phyloP scores from a whole-genome alignment of 2,797 vertebrate species.

The Phalanger gymnotis region DNA sequence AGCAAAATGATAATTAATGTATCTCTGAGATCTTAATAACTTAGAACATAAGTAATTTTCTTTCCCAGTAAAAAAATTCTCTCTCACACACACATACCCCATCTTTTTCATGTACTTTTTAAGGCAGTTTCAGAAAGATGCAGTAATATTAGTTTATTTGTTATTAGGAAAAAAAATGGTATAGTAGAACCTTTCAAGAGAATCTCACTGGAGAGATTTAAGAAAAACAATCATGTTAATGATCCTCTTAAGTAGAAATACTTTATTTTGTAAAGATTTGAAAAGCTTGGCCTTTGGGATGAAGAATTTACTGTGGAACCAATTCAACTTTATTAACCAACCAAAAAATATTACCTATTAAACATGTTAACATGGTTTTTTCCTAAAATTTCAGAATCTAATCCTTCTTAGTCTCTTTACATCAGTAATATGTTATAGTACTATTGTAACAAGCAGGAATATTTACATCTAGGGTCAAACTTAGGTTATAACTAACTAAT shows the following conservation, averaged over 20 bases:
- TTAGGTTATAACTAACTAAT: not conserved
- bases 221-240: slow-evolving; percentile 9
- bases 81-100: no score
- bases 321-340: not conserved
- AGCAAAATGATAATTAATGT: not conserved
- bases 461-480: not conserved
- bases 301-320: not conserved
- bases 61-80: no score
- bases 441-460: slow-evolving; percentile 10
- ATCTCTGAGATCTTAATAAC: not conserved
- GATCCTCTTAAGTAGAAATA: slow-evolving; percentile 11
- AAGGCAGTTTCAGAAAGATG: not conserved
- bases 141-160: not conserved
- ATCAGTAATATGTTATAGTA: not conserved
- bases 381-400: slow-evolving; percentile 15
- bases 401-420: slow-evolving; percentile 20
- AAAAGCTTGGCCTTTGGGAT: slow-evolving; percentile 16
- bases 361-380: slow-evolving; percentile 17
- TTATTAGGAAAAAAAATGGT: slow-evolving; percentile 27
- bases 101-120: not conserved
- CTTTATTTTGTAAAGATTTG: slow-evolving; percentile 13
- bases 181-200: not conserved
- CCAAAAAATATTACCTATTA: slow-evolving; percentile 39
- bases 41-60: no score
- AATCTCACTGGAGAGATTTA: slow-evolving; percentile 33